Conservation (phyloP, 2,797 vertebrate species). For the Protonibea diacanthus region DNA sequence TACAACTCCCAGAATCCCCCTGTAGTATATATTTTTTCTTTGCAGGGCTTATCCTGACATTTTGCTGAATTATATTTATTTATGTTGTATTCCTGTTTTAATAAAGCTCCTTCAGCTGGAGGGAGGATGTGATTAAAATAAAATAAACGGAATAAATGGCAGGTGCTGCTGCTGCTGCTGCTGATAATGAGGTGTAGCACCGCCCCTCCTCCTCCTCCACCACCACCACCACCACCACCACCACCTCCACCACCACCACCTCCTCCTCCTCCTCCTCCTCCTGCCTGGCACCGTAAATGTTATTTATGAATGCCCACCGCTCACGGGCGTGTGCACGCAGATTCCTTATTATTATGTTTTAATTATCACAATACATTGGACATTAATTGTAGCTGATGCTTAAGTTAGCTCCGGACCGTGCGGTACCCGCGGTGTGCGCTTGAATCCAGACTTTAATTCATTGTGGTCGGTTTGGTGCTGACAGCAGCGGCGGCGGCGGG, state of each 20-base stretch:
- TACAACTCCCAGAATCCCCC: constrained; percentile 75
- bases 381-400: constrained; percentile 25
- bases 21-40: not conserved
- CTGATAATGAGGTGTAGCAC: constrained; percentile 37
- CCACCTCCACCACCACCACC: constrained; percentile 43
- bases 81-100: not conserved
- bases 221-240: constrained; percentile 19
- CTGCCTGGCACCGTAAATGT: constrained; percentile 71
- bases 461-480: constrained; percentile 41
- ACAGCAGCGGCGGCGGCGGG: constrained; percentile 45
- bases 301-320: constrained; percentile 84
- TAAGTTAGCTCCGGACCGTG: constrained; percentile 21
- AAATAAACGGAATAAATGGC: constrained; percentile 12
- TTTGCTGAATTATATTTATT: constrained; percentile 1
- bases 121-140: not conserved
- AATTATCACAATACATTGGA: constrained; percentile 50
- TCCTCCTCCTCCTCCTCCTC: constrained; percentile 26
- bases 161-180: constrained; percentile 46
- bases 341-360: constrained; percentile 63
- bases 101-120: too few relatives aligned
- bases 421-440: constrained; percentile 16
- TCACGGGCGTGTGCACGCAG: constrained; percentile 78
- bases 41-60: constrained; percentile 4
- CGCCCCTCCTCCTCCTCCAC: constrained; percentile 44
- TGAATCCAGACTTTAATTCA: constrained; percentile 48